Evolutionary conservation across 1,140 invertebrate species (phyloP).

Genomic region (Nephila pilipes): DNA sequence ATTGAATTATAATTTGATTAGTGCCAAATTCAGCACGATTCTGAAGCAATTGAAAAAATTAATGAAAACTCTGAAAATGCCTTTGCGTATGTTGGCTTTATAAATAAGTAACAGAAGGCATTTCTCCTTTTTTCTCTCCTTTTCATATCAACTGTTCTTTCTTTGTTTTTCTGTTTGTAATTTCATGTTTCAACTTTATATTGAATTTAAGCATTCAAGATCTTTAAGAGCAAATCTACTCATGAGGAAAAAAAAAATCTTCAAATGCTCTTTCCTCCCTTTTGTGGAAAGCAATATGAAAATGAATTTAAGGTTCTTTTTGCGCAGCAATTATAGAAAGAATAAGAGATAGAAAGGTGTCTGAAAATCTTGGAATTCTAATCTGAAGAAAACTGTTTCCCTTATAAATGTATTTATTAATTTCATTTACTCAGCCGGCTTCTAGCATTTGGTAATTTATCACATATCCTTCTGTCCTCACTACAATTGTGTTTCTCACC

Average conservation of each 20-base stretch:
- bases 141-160: neutral
- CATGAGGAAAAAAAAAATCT: neutral
- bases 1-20: conserved; percentile 7
- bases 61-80: neutral
- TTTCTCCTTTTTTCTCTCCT: neutral
- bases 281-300: neutral
- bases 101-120: neutral
- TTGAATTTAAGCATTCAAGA: neutral
- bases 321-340: neutral
- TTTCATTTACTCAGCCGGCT: neutral
- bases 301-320: neutral
- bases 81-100: neutral
- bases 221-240: neutral
- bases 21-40: neutral
- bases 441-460: neutral
- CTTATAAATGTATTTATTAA: neutral
- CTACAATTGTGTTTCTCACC: neutral
- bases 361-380: neutral
- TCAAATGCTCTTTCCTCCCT: too few relatives aligned
- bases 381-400: neutral
- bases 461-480: neutral
- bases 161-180: neutral
- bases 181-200: neutral
- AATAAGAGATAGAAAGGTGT: neutral
- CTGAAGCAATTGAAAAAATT: neutral